A percentile compares a stretch with the other conserved stretches of the same genome.
phyloP scores from a whole-genome alignment of 30 jellyfish, hydroid and myxozoan genomes.

The Aurelia aurita complex sp. Pacific region DNA sequence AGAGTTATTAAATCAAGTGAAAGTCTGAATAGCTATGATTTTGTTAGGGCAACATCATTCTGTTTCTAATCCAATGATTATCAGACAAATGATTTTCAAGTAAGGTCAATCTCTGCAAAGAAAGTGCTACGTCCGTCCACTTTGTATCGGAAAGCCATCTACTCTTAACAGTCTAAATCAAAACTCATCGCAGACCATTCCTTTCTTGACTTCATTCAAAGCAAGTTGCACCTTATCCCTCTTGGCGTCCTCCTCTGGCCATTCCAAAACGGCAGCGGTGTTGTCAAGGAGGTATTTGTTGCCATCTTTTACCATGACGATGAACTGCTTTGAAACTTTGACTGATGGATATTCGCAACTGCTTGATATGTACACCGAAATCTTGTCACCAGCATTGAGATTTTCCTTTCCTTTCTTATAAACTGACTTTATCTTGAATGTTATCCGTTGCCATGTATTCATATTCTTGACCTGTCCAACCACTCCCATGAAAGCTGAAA shows the following conservation, averaged over 20 bases:
- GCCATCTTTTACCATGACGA: conserved; percentile 56
- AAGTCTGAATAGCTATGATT: too few species aligned
- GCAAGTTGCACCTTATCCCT: too few species aligned
- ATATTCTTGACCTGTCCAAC: conserved; percentile 3
- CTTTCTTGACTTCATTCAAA: too few species aligned
- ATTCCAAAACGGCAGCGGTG: background rate
- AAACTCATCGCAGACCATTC: too few species aligned
- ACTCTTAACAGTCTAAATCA: too few species aligned
- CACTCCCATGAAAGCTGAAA: conserved; percentile 23
- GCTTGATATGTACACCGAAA: background rate
- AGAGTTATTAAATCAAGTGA: too few species aligned
- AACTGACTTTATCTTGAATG: conserved; percentile 1
- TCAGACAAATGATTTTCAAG: too few species aligned
- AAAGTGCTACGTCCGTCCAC: too few species aligned
- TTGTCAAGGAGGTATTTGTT: conserved; percentile 23
- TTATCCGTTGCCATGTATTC: conserved; percentile 20
- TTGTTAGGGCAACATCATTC: too few species aligned
- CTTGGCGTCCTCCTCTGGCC: background rate
- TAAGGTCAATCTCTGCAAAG: too few species aligned
- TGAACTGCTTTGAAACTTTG: background rate
- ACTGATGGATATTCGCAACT: conserved; percentile 40
- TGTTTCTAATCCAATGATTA: too few species aligned
- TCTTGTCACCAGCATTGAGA: conserved; percentile 1
- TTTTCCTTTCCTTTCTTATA: conserved; percentile 12
- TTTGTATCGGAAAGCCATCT: too few species aligned